Evolutionary conservation across 2,888 invertebrate species (phyloP).

Genomic region (Drosophila glabriapex): DNA sequence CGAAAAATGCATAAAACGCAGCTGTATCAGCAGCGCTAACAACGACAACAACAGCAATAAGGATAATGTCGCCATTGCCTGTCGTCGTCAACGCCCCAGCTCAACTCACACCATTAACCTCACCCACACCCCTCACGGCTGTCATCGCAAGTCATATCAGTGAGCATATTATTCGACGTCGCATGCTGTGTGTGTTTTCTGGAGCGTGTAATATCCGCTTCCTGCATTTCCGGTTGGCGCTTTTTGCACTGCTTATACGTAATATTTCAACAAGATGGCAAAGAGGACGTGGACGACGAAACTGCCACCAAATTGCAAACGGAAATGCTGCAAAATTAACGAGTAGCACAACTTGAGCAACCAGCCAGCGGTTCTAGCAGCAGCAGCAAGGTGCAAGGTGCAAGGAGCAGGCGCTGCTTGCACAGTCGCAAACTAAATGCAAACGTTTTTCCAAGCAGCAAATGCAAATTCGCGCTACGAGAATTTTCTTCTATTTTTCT

Average conservation of each 20-base stretch:
- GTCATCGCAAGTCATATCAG: conserved; percentile 80
- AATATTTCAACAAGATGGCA: conserved; percentile 60
- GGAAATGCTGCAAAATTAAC: conserved; percentile 82
- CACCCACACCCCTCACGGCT: neutral
- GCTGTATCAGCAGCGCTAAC: conserved; percentile 29
- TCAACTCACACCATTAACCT: neutral
- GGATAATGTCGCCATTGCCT: conserved; percentile 41
- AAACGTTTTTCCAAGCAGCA: conserved; percentile 61
- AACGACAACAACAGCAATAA: conserved; percentile 24
- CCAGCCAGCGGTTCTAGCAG: conserved; percentile 9
- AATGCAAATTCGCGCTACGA: conserved; percentile 52
- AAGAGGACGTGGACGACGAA: conserved; percentile 31
- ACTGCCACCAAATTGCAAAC: conserved; percentile 75
- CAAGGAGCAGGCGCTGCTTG: conserved; percentile 6
- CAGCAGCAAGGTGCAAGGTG: neutral
- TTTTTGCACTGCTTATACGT: conserved; percentile 60
- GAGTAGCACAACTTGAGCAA: conserved; percentile 57
- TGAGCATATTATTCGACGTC: conserved; percentile 69
- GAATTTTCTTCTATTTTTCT: conserved; percentile 6
- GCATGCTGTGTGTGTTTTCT: conserved; percentile 63
- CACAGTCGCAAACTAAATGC: conserved; percentile 52
- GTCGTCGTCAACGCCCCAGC: neutral
- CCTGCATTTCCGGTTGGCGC: conserved; percentile 80
- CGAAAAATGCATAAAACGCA: conserved; percentile 66
- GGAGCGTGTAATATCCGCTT: conserved; percentile 82